Percentiles rank a stretch among this genome's conserved stretches.
Evolutionary conservation across 2,888 invertebrate species (phyloP).

Genomic region (Chrysolina americana): DNA sequence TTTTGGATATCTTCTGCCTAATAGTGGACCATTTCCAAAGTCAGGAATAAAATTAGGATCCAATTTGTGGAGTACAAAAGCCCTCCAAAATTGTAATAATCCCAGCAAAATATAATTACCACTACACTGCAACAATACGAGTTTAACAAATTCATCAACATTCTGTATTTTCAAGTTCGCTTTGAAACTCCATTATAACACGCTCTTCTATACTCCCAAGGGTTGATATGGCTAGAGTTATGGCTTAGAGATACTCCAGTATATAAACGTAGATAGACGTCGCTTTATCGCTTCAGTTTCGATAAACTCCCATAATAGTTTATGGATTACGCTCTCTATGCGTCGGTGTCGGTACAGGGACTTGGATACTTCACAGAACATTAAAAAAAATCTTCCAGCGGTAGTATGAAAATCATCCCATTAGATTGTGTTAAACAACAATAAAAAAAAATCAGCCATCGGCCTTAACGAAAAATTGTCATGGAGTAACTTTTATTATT

Average conservation of each 20-base stretch:
- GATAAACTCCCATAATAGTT: slow-evolving; percentile 20
- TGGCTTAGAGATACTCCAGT: slow-evolving; percentile 8
- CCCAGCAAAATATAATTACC: not conserved
- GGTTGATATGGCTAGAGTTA: slow-evolving; percentile 23
- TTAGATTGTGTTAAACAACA: too few relatives aligned
- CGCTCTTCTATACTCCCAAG: slow-evolving; percentile 5
- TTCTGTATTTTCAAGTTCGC: slow-evolving; percentile 12
- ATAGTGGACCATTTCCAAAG: too few relatives aligned
- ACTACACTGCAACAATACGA: not conserved
- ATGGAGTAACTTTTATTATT: too few relatives aligned
- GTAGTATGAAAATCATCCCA: too few relatives aligned
- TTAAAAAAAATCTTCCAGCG: too few relatives aligned
- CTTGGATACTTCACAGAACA: not conserved
- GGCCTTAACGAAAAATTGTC: too few relatives aligned
- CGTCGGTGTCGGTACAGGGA: not conserved
- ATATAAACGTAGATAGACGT: not conserved
- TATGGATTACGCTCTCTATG: not conserved
- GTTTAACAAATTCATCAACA: slow-evolving; percentile 11
- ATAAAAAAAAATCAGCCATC: too few relatives aligned
- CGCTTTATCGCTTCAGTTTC: slow-evolving; percentile 9
- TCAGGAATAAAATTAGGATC: not conserved
- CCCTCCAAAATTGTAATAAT: not conserved
- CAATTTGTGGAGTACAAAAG: not conserved
- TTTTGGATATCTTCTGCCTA: not conserved
- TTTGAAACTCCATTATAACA: slow-evolving; percentile 20